A percentile compares a stretch with the other conserved stretches of the same genome.
Conservation (phyloP, 1,140 invertebrate genomes). For the Mya arenaria region DNA sequence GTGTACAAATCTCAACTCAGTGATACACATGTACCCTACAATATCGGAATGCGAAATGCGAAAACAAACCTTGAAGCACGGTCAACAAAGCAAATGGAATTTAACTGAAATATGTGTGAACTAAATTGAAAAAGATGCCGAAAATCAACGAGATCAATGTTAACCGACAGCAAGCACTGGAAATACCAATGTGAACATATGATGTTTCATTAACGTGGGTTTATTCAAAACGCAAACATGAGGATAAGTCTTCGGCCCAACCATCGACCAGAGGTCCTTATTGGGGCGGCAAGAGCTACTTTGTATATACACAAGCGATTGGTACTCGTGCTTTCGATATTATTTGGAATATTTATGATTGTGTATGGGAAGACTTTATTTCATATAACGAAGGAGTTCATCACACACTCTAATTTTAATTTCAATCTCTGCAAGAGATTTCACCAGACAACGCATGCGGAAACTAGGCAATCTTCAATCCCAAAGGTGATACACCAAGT, state of each 20-base stretch:
- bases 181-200: too few relatives aligned
- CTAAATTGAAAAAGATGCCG: too few relatives aligned
- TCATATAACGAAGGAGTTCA: conserved; percentile 37
- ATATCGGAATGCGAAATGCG: too few relatives aligned
- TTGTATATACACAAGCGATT: neutral
- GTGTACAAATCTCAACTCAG: too few relatives aligned
- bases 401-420: conserved; percentile 46
- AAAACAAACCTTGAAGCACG: too few relatives aligned
- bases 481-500: conserved; percentile 47
- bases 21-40: too few relatives aligned
- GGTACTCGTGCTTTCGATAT: neutral
- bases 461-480: conserved; percentile 12
- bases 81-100: too few relatives aligned
- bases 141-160: too few relatives aligned
- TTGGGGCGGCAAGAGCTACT: neutral
- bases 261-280: conserved; percentile 6
- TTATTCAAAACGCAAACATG: neutral
- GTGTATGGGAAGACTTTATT: conserved; percentile 38
- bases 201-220: too few relatives aligned
- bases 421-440: conserved; percentile 47
- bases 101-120: too few relatives aligned
- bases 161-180: too few relatives aligned
- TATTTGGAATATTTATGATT: conserved; percentile 16
- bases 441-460: conserved; percentile 34
- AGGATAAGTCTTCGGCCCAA: conserved; percentile 9